These are phyloP conservation scores for Linnaemya vulpina DNA, from an alignment of 2,888 invertebrate species.

Conservation along the genomic window DNA sequence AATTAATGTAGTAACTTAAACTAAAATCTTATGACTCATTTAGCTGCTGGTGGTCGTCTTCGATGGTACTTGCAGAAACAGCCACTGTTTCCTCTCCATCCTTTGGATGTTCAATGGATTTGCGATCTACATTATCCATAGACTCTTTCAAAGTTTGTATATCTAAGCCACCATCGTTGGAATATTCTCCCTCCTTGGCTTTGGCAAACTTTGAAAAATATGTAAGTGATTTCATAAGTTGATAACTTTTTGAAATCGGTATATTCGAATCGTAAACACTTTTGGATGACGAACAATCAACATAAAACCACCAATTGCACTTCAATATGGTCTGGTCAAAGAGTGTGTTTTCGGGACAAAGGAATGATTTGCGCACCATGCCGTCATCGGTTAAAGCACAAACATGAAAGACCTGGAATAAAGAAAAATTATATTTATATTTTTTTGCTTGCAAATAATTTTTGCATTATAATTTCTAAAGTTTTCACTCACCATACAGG, in stretches of 20 bases:
- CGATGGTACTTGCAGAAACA: background rate
- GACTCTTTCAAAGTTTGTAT: slow-evolving; percentile 78
- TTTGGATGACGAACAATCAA: slow-evolving; percentile 92
- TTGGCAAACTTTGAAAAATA: slow-evolving; percentile 94
- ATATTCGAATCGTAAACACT: slow-evolving; percentile 94
- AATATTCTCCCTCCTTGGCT: slow-evolving; percentile 78
- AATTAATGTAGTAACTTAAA: slow-evolving; percentile 36
- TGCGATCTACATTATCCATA: slow-evolving; percentile 83
- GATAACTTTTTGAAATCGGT: slow-evolving; percentile 95
- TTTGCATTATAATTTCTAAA: background rate
- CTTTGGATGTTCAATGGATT: slow-evolving; percentile 85
- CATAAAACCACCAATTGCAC: slow-evolving; percentile 98
- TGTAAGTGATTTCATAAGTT: slow-evolving; percentile 94
- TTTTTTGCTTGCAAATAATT: background rate
- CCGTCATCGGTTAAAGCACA: slow-evolving; percentile 95
- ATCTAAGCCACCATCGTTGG: slow-evolving; percentile 76
- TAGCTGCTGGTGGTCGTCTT: slow-evolving; percentile 58
- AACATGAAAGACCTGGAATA: slow-evolving; percentile 92
- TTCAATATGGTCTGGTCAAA: slow-evolving; percentile 96
- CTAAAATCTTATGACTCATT: slow-evolving; percentile 65
- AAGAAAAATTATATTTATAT: background rate
- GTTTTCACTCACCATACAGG: slow-evolving; percentile 89
- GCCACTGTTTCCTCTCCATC: slow-evolving; percentile 70
- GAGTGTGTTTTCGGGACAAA: slow-evolving; percentile 94
- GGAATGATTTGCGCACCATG: slow-evolving; percentile 94